Percentiles rank a stretch among this genome's conserved stretches.
Evolutionary conservation across 2,797 vertebrate species (phyloP).

Genomic region (Catamblyrhynchus diadema): DNA sequence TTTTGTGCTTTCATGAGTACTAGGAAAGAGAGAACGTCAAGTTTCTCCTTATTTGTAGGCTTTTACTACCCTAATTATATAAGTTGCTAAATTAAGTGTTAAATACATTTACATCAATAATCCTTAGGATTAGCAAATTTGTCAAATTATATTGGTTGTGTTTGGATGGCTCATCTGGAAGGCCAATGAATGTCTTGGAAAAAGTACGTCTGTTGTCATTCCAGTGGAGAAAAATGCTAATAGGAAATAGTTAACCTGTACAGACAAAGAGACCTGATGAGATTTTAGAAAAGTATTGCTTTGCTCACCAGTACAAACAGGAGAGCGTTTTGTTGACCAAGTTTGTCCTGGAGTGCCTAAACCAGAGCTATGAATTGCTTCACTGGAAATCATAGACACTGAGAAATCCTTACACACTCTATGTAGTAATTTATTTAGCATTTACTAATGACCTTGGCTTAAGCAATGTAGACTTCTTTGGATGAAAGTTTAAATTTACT

Average conservation of each 20-base stretch:
- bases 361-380: not conserved
- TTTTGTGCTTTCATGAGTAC: not conserved
- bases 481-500: not conserved
- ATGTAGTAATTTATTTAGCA: not conserved
- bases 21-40: not conserved
- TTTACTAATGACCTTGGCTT: not conserved
- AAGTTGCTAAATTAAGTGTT: not conserved
- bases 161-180: not conserved
- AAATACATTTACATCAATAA: not conserved
- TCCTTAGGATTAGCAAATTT: not conserved
- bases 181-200: not conserved
- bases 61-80: not conserved
- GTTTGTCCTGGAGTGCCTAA: not conserved
- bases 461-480: not conserved
- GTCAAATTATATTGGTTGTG: not conserved
- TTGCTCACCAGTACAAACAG: not conserved
- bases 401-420: not conserved
- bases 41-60: not conserved
- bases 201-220: not conserved
- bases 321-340: not conserved
- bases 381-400: not conserved
- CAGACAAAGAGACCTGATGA: not conserved
- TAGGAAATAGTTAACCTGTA: not conserved
- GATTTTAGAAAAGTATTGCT: not conserved
- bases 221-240: not conserved